phyloP scores from a whole-genome alignment of 2,888 invertebrate species.

The Bimastos eiseni region DNA sequence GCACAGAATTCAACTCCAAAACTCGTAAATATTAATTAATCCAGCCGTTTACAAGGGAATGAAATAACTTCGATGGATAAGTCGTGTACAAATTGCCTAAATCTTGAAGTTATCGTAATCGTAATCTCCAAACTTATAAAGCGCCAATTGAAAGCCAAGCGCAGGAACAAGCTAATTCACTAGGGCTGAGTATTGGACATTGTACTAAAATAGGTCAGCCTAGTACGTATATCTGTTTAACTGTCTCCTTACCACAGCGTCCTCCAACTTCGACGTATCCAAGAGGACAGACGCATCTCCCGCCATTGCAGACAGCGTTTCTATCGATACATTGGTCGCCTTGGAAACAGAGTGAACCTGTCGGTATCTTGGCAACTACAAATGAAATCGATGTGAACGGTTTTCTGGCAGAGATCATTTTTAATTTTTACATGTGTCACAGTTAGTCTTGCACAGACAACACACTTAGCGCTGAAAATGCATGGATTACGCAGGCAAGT shows the following conservation, averaged over 20 bases:
- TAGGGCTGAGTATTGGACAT: too few relatives aligned
- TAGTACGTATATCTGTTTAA: neutral
- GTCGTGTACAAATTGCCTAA: too few relatives aligned
- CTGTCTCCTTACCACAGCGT: conserved; percentile 38
- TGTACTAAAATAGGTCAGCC: too few relatives aligned
- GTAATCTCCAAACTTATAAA: too few relatives aligned
- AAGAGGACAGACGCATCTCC: conserved; percentile 37
- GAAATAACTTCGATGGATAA: too few relatives aligned
- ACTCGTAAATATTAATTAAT: too few relatives aligned
- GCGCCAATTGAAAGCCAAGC: too few relatives aligned
- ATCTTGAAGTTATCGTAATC: too few relatives aligned
- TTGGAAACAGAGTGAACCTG: conserved; percentile 33
- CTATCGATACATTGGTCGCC: conserved; percentile 41
- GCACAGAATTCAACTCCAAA: too few relatives aligned
- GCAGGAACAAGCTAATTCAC: too few relatives aligned
- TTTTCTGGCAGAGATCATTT: neutral
- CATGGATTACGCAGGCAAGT: neutral
- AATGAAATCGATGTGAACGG: neutral
- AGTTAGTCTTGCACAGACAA: neutral
- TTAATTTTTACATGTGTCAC: too few relatives aligned
- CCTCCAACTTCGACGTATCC: conserved; percentile 38
- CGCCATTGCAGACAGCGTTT: conserved; percentile 39
- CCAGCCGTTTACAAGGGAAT: too few relatives aligned
- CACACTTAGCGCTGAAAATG: neutral
- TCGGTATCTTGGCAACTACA: conserved; percentile 35